These are phyloP conservation scores for Rattus norvegicus DNA, from an alignment of 2,113 vertebrate species.

Conservation along the genomic window GRCr8 NC_086023.1:52258501-52259000, in stretches of 20 bases:
- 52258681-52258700: background rate
- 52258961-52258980: background rate
- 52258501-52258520: background rate
- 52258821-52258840: background rate
- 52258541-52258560: background rate
- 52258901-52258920: background rate
- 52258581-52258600: background rate
- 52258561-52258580: background rate
- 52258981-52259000: background rate
- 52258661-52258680: background rate
- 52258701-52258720: background rate
- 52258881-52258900: background rate
- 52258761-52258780: background rate
- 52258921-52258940: background rate
- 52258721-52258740: background rate
- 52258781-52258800: background rate
- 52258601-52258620: background rate
- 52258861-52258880: background rate
- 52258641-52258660: background rate
- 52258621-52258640: background rate
- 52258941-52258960: background rate
- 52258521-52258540: background rate
- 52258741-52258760: background rate
- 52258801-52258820: accelerated
- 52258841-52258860: background rate